Conservation (phyloP, 2,888 invertebrate species). For the Myathropa florea region DNA sequence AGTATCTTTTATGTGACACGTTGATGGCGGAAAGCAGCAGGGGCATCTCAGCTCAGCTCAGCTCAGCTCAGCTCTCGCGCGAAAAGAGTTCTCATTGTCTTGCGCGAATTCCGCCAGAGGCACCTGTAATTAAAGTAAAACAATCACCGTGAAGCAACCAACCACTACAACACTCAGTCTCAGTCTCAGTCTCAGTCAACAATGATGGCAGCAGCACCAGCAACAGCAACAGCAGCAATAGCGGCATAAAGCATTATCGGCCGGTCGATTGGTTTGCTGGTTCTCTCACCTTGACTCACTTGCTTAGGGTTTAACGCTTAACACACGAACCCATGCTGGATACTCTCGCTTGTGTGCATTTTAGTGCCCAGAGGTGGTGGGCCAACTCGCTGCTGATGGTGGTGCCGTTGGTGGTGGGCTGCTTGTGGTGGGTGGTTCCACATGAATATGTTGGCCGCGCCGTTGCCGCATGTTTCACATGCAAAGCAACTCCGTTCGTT, state of each 20-base stretch:
- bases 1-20: constrained; percentile 70
- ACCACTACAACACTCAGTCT: constrained; percentile 1
- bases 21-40: constrained; percentile 51
- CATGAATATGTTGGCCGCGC: constrained; percentile 58
- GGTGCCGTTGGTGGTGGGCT: neutral
- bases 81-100: constrained; percentile 31
- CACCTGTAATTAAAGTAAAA: constrained; percentile 69
- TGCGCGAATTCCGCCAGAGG: constrained; percentile 63
- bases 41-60: constrained; percentile 35
- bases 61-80: constrained; percentile 1
- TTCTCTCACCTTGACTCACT: constrained; percentile 69
- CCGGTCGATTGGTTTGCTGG: constrained; percentile 54
- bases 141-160: constrained; percentile 63
- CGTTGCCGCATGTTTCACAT: constrained; percentile 57
- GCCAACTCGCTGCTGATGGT: constrained; percentile 31
- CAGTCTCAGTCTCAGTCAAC: neutral
- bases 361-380: constrained; percentile 59
- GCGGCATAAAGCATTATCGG: constrained; percentile 20
- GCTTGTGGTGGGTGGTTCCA: constrained; percentile 64
- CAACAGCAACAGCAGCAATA: neutral
- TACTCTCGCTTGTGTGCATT: constrained; percentile 13
- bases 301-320: constrained; percentile 54
- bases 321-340: constrained; percentile 25
- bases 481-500: constrained; percentile 45
- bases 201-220: constrained; percentile 5